Evolutionary conservation across 2,888 invertebrate genomes (phyloP).

Genomic region (Polydrusus cervinus): DNA sequence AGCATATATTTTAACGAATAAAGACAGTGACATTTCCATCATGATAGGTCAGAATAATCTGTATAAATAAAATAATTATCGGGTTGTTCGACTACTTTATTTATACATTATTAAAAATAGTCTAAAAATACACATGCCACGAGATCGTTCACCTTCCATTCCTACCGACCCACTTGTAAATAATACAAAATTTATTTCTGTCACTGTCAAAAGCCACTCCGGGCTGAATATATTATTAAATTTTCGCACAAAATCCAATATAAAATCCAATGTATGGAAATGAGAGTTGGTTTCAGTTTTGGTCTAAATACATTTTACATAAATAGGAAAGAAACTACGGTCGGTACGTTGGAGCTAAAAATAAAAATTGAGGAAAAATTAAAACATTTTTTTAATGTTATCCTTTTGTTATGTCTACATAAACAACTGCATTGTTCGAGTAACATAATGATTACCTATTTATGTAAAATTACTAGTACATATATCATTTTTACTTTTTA

Average conservation of each 20-base stretch:
- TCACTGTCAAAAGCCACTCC: constrained; percentile 22
- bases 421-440: too few relatives aligned
- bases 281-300: constrained; percentile 24
- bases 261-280: constrained; percentile 25
- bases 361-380: not conserved
- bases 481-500: too few relatives aligned
- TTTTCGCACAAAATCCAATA: constrained; percentile 19
- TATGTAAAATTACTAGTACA: too few relatives aligned
- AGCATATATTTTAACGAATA: too few relatives aligned
- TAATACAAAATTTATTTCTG: constrained; percentile 25
- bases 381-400: not conserved
- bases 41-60: too few relatives aligned
- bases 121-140: constrained; percentile 2
- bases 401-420: too few relatives aligned
- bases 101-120: constrained; percentile 6
- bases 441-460: too few relatives aligned
- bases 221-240: constrained; percentile 17
- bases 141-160: constrained; percentile 5
- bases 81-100: not conserved
- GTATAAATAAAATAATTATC: not conserved
- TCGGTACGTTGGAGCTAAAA: not conserved
- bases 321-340: constrained; percentile 1
- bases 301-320: constrained; percentile 28
- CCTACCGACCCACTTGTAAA: constrained; percentile 14
- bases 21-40: too few relatives aligned